Evolutionary conservation across 2,888 invertebrate genomes (phyloP), one percentile per base, ranked within the genome.

Genomic region (Eledone cirrhosa): DNA sequence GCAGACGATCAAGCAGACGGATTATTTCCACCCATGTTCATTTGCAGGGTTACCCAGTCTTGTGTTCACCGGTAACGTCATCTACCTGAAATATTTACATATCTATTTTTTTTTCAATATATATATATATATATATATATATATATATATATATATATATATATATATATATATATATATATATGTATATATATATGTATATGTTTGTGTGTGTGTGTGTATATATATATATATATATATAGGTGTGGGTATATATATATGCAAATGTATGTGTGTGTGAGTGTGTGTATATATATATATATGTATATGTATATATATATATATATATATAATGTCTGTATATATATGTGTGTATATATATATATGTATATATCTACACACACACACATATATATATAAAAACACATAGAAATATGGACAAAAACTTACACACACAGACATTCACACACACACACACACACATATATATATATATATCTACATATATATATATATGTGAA

Each of bases 31-130:
- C 41, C 74, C 74, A 74, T 74, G 74, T 33, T 74, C 74, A 24
- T 74, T 74, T 33, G 74, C 74, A n/a, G 74, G 74, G 24, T 41
- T 74, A 41, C 74, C 74, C 47, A 74, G 74, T 74, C 74, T 74
- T 24, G 74, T 74, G 24, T 74, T 74, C 47, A 33, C 74, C 74
- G 74, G 74, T 74, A 74, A 74, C 41, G 13, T 74, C 74, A 47
- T 24, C 47, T 74, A 24, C 33, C 41, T 74, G 33, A 31, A 29
- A 29, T 72, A 14, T 72, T 72, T 69, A 29, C n/a, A 69, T 53
- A 53, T 53, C 53, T 53, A 53, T 53, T 19, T 53, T 53, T 22
- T n/a, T n/a, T n/a, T n/a, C n/a, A n/a, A n/a, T n/a, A n/a, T n/a
- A n/a, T n/a, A n/a, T n/a, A n/a, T n/a, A 53, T 53, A 3, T 22